Conservation (phyloP, 1,140 invertebrate genomes). For the Magallana angulata region DNA sequence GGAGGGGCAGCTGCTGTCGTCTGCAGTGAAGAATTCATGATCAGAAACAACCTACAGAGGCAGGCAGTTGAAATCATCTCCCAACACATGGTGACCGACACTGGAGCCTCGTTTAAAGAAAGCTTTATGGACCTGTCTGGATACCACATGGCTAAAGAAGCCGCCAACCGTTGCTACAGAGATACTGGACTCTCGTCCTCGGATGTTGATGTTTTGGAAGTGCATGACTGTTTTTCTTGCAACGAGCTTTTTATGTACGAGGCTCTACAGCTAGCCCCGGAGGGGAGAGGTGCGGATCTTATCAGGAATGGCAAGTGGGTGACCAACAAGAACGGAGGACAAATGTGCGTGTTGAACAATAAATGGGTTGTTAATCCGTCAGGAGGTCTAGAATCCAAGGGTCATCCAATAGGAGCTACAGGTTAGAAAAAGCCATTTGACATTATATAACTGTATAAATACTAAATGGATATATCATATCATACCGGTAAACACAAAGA, state of each 20-base stretch:
- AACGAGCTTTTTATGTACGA: slow-evolving; percentile 99
- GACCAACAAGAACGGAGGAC: slow-evolving; percentile 67
- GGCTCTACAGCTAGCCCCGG: slow-evolving; percentile 93
- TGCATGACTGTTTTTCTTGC: slow-evolving; percentile 98
- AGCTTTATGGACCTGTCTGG: slow-evolving; percentile 93
- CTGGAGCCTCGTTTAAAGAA: slow-evolving; percentile 91
- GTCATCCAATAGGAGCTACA: slow-evolving; percentile 98
- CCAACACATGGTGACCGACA: slow-evolving; percentile 97
- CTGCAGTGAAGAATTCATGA: slow-evolving; percentile 94
- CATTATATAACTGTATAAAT: no score
- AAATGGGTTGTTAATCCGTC: slow-evolving; percentile 98
- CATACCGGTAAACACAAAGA: no score
- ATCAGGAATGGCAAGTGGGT: slow-evolving; percentile 68
- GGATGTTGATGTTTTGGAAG: slow-evolving; percentile 95
- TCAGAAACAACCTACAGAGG: slow-evolving; percentile 86
- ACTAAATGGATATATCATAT: no score
- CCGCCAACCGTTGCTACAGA: slow-evolving; percentile 88
- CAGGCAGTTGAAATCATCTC: slow-evolving; percentile 93
- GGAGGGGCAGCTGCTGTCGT: slow-evolving; percentile 95
- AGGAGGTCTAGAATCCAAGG: slow-evolving; percentile 98
- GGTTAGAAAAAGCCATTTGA: slow-evolving; percentile 80
- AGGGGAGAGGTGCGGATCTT: slow-evolving; percentile 75
- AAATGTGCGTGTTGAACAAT: slow-evolving; percentile 84
- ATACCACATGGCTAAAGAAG: slow-evolving; percentile 95
- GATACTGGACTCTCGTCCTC: slow-evolving; percentile 87